Base-by-base conservation (phyloP, 2,888 invertebrate species). In the Pyrrhia umbra region DNA sequence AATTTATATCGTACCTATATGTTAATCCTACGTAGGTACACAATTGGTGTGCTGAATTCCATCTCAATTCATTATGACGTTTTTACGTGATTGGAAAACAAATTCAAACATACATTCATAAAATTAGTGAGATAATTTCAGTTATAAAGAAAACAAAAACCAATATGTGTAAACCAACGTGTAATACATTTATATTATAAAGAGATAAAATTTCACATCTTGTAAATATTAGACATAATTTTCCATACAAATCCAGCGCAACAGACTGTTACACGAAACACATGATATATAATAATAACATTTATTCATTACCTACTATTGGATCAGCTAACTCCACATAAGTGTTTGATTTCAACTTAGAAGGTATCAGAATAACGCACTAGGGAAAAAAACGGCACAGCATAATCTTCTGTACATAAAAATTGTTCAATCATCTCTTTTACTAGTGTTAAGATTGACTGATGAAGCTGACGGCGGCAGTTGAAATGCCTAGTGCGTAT, bases 121-220 rank as follows among this genome's bases (percentile, higher is more conserved):
- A 25, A 16, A 15, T 37, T 8, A 30, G 15, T 43, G 25, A 8
- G 0, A 5, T 23, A n/a, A 6, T 37, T 42, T 6, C 0, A 39
- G 15, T 8, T 0, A 40, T 21, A 51, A 82, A 84, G 75, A 81
- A 87, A 85, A 88, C 81, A 69, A 80, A 13, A 9, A 65, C 18
- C 8, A 62, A 52, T 63, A 82, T 87, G 83, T 91, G 88, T 90
- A 92, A 92, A 90, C 89, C 81, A 92, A 91, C 91, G 89, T 91
- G 89, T 92, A 92, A 92, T 93, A 94, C 93, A 94, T 92, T 93
- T 91, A 93, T 92, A 90, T 89, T 90, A 92, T 92, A 93, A 92
- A 93, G 93, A 93, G 93, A 93, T 93, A 93, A 92, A 93, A 92
- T 92, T 85, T 90, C 92, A 93, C 92, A 91, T 92, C 86, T 92